Evolutionary conservation across 1,140 invertebrate species (phyloP).

Genomic region (Cotesia vestalis): DNA sequence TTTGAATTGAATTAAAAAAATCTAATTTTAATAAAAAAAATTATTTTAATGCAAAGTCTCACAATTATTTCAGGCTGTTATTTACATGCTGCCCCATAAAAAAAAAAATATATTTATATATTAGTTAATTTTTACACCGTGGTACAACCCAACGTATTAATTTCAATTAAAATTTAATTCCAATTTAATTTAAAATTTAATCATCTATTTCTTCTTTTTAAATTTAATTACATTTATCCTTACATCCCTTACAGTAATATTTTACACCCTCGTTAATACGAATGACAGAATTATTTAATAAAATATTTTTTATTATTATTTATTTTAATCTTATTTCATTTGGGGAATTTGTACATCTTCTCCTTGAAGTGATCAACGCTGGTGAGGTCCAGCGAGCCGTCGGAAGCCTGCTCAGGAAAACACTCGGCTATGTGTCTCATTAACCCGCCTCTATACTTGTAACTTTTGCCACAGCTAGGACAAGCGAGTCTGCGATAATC

Average conservation of each 20-base stretch:
- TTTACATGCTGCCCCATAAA: constrained; percentile 63
- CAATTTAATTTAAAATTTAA: no score
- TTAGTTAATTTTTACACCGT: constrained; percentile 52
- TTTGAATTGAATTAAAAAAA: neutral
- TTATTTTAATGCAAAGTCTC: constrained; percentile 46
- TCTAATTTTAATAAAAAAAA: neutral
- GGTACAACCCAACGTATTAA: constrained; percentile 50
- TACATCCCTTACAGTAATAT: no score
- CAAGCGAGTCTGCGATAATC: constrained; percentile 59
- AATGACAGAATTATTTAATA: neutral
- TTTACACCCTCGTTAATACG: no score
- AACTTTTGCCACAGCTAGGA: constrained; percentile 58
- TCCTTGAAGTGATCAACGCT: neutral
- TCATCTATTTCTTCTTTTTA: no score
- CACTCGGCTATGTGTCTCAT: constrained; percentile 60
- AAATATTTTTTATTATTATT: neutral
- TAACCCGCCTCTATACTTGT: constrained; percentile 60
- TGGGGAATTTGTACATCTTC: neutral
- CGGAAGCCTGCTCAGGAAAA: constrained; percentile 43
- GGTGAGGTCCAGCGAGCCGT: neutral
- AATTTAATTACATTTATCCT: no score
- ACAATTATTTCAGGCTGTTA: constrained; percentile 52
- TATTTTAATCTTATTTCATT: no score
- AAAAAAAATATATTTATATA: constrained; percentile 36
- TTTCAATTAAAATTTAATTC: no score